These are phyloP conservation scores for Pristis pectinata DNA, from an alignment of 2,797 vertebrate species.

Conservation along the genomic window DNA sequence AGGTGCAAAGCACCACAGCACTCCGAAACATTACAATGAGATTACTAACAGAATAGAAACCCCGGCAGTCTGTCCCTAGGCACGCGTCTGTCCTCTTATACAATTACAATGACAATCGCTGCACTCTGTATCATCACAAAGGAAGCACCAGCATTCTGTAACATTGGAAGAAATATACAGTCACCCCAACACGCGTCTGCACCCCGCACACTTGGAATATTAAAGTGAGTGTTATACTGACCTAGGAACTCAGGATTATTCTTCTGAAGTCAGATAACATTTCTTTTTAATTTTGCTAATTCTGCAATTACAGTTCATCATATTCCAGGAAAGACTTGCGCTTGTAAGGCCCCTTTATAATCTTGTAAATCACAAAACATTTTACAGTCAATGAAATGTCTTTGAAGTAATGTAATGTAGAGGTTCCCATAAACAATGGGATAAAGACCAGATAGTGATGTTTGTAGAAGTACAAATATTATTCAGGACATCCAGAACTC, in stretches of 20 bases:
- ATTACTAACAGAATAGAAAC: slow-evolving; percentile 30
- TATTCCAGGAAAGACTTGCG: neutral
- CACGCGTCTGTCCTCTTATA: slow-evolving; percentile 27
- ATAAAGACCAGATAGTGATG: neutral
- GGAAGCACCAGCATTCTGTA: slow-evolving; percentile 2
- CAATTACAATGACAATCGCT: slow-evolving; percentile 36
- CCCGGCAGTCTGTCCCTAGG: slow-evolving; percentile 34
- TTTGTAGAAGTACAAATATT: neutral
- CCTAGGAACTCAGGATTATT: neutral
- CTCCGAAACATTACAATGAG: slow-evolving; percentile 20
- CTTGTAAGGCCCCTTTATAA: neutral
- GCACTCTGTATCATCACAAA: slow-evolving; percentile 17
- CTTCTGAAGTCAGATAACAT: neutral
- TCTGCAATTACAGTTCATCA: neutral
- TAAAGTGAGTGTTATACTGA: slow-evolving; percentile 10
- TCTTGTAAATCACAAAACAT: neutral
- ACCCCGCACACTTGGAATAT: slow-evolving; percentile 25
- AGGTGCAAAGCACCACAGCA: neutral
- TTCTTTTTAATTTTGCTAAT: neutral
- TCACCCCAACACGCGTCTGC: neutral
- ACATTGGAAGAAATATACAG: slow-evolving; percentile 20
- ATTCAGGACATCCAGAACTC: neutral
- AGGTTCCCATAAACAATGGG: neutral
- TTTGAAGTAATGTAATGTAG: neutral
- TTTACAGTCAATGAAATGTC: neutral